phyloP scores from a whole-genome alignment of 2,888 invertebrate genomes.

The Bembecia ichneumoniformis region DNA sequence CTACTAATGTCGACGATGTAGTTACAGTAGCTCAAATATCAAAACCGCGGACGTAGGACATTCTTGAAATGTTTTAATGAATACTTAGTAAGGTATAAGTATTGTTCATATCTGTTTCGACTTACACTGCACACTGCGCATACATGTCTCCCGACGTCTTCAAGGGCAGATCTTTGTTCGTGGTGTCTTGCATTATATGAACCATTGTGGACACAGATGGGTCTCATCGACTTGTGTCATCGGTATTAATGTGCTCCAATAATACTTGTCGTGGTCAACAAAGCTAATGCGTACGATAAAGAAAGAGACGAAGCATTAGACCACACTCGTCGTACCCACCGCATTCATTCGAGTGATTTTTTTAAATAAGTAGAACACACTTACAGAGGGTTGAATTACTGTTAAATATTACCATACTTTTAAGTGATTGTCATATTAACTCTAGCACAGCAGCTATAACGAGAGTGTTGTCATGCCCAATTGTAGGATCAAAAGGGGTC shows the following conservation, averaged over 20 bases:
- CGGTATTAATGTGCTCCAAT: constrained; percentile 65
- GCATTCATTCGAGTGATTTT: too few relatives aligned
- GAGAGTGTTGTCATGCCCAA: constrained; percentile 59
- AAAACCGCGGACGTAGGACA: not conserved
- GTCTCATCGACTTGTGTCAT: constrained; percentile 66
- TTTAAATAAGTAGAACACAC: not conserved
- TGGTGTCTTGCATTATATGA: constrained; percentile 42
- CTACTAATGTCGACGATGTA: too few relatives aligned
- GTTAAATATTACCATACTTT: too few relatives aligned
- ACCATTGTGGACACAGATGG: constrained; percentile 65
- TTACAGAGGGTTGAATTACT: not conserved
- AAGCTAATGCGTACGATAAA: constrained; percentile 56
- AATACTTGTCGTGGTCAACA: constrained; percentile 58
- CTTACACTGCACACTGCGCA: not conserved
- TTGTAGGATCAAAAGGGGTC: constrained; percentile 72
- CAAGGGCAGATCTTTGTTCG: constrained; percentile 61
- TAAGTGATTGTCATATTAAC: too few relatives aligned
- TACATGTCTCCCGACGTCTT: constrained; percentile 31
- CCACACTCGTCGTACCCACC: constrained; percentile 44
- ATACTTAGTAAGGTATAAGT: too few relatives aligned
- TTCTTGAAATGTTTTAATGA: not conserved
- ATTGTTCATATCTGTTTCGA: too few relatives aligned
- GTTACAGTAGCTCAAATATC: too few relatives aligned
- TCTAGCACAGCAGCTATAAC: not conserved
- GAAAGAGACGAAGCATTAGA: constrained; percentile 48